Evolutionary conservation across 2,888 invertebrate genomes (phyloP).

Genomic region (Artemia sinica): DNA sequence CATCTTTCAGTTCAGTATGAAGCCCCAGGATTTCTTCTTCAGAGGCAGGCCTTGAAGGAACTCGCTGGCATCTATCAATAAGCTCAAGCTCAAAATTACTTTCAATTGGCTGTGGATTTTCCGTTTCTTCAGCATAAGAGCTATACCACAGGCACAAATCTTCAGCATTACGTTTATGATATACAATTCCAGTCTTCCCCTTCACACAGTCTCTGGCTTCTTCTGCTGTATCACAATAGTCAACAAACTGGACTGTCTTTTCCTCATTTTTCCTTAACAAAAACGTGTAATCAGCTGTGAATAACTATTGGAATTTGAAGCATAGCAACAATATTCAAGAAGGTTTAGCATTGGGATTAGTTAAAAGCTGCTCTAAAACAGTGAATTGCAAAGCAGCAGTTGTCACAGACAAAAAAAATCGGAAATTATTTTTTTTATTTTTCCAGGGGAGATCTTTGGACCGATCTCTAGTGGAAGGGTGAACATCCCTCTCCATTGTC

Average conservation of each 20-base stretch:
- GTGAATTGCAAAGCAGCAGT: too few relatives aligned
- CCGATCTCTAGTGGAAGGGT: too few relatives aligned
- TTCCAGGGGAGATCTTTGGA: too few relatives aligned
- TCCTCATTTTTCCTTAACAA: constrained; percentile 2
- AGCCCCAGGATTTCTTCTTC: constrained; percentile 47
- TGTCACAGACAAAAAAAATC: too few relatives aligned
- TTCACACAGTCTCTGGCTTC: constrained; percentile 42
- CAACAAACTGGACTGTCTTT: neutral
- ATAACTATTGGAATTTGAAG: too few relatives aligned
- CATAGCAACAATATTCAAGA: too few relatives aligned
- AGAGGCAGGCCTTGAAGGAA: constrained; percentile 44
- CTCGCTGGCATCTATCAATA: constrained; percentile 44
- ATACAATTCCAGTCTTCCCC: constrained; percentile 53
- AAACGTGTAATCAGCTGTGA: too few relatives aligned
- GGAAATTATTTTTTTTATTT: too few relatives aligned
- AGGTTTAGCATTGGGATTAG: too few relatives aligned
- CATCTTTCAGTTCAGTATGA: constrained; percentile 44
- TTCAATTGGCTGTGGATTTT: constrained; percentile 47
- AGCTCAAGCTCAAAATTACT: constrained; percentile 51
- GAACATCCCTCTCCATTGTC: too few relatives aligned
- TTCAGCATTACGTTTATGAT: constrained; percentile 52
- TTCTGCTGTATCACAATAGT: constrained; percentile 34
- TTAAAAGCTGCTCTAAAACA: too few relatives aligned
- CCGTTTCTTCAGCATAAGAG: constrained; percentile 62
- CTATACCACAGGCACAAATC: constrained; percentile 62